Conservation (phyloP, 2,113 vertebrate genomes). For the Brachyhypopomus occidentalis region DNA sequence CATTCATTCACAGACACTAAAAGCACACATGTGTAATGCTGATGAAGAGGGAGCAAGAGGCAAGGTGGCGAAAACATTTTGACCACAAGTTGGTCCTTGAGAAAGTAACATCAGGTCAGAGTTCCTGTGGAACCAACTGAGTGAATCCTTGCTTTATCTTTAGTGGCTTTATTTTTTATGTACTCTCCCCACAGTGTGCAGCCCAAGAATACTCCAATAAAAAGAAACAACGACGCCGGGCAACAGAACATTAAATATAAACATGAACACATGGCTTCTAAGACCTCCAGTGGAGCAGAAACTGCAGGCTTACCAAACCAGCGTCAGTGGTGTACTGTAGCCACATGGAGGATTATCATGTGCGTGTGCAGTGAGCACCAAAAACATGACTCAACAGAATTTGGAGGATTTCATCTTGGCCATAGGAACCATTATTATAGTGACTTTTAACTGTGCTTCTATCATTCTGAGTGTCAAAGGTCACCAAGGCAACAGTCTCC, state of each 20-base stretch:
- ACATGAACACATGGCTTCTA: slow-evolving; percentile 80
- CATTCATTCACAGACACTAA: too few species aligned
- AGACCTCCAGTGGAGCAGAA: slow-evolving; percentile 86
- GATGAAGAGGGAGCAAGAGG: not conserved
- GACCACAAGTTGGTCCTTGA: not conserved
- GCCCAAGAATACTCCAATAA: slow-evolving; percentile 27
- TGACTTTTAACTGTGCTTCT: not conserved
- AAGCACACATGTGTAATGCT: too few species aligned
- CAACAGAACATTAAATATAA: slow-evolving; percentile 19
- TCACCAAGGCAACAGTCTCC: not conserved
- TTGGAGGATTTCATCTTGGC: slow-evolving; percentile 61
- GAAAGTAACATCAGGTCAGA: slow-evolving; percentile 28
- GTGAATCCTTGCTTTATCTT: slow-evolving; percentile 7
- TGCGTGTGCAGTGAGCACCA: slow-evolving; percentile 79
- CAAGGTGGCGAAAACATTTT: too few species aligned
- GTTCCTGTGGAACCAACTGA: not conserved
- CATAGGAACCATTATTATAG: not conserved
- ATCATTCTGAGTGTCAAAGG: not conserved
- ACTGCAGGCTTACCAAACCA: slow-evolving; percentile 82
- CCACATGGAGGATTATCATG: slow-evolving; percentile 83
- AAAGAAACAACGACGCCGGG: slow-evolving; percentile 32
- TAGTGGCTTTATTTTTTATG: not conserved
- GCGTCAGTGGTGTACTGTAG: slow-evolving; percentile 66
- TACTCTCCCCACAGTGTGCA: slow-evolving; percentile 2
- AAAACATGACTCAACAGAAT: slow-evolving; percentile 73